phyloP scores from a whole-genome alignment of 1,140 invertebrate genomes.

The Pogonomyrmex barbatus region DNA sequence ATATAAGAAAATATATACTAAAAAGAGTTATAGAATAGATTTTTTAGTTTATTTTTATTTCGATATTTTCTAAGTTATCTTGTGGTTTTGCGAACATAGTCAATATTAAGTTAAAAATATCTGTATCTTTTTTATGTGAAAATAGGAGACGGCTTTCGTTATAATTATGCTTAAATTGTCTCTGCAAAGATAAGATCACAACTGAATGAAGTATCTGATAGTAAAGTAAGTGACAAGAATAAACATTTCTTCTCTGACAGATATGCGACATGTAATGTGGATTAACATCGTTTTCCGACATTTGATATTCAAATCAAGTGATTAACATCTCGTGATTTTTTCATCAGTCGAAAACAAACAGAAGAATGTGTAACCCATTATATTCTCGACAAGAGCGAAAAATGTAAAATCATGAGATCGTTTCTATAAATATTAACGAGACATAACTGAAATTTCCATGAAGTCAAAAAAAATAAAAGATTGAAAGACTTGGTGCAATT shows the following conservation, averaged over 20 bases:
- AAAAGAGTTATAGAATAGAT: no score
- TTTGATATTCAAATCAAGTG: neutral
- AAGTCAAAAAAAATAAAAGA: conserved; percentile 3
- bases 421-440: conserved; percentile 19
- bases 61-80: neutral
- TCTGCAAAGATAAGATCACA: neutral
- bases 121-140: neutral
- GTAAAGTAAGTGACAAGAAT: neutral
- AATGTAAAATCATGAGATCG: neutral
- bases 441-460: neutral
- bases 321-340: neutral
- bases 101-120: conserved; percentile 42
- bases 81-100: neutral
- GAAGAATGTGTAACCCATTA: neutral
- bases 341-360: neutral
- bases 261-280: neutral
- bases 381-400: neutral
- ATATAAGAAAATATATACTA: no score
- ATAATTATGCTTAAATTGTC: neutral
- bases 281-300: conserved; percentile 34
- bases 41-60: neutral
- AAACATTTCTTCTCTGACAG: neutral
- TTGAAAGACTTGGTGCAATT: neutral
- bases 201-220: conserved; percentile 5
- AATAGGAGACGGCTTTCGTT: neutral